These are phyloP conservation scores for Tanaodytes sp. DNA, from an alignment of 2,888 invertebrate genomes.

Conservation along the genomic window DNA sequence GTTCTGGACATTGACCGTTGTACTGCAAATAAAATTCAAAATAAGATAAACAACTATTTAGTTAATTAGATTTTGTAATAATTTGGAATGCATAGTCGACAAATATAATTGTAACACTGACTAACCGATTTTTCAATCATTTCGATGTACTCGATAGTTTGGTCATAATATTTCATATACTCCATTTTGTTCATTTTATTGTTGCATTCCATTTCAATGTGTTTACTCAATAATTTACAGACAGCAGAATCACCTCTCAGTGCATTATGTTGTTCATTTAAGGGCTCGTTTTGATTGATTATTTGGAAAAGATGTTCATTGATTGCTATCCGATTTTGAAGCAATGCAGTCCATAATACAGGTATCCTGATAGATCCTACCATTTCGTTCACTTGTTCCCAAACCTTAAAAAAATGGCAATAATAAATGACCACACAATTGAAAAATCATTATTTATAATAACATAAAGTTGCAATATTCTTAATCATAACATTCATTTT, in stretches of 20 bases:
- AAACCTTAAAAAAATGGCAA: constrained; percentile 57
- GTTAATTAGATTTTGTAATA: background rate
- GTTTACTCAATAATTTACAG: constrained; percentile 60
- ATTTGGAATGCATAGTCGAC: too few relatives aligned
- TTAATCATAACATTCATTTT: too few relatives aligned
- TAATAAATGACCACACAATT: too few relatives aligned
- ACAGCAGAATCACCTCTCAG: constrained; percentile 59
- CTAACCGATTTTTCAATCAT: constrained; percentile 62
- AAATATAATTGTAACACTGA: background rate
- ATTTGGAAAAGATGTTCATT: constrained; percentile 61
- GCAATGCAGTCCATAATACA: constrained; percentile 63
- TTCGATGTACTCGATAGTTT: constrained; percentile 61
- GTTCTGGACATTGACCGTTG: constrained; percentile 44
- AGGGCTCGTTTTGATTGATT: constrained; percentile 50
- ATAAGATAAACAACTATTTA: background rate
- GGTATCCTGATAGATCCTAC: constrained; percentile 60
- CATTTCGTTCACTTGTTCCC: constrained; percentile 59
- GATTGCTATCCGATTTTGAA: constrained; percentile 59
- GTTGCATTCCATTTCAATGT: constrained; percentile 59
- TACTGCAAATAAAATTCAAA: constrained; percentile 21
- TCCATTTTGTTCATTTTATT: constrained; percentile 55
- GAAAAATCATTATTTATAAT: too few relatives aligned
- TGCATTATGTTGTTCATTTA: constrained; percentile 14
- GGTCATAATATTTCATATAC: constrained; percentile 54
- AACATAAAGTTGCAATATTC: too few relatives aligned